phyloP scores from a whole-genome alignment of 1,140 invertebrate genomes.

The Tetramorium parvispinum region DNA sequence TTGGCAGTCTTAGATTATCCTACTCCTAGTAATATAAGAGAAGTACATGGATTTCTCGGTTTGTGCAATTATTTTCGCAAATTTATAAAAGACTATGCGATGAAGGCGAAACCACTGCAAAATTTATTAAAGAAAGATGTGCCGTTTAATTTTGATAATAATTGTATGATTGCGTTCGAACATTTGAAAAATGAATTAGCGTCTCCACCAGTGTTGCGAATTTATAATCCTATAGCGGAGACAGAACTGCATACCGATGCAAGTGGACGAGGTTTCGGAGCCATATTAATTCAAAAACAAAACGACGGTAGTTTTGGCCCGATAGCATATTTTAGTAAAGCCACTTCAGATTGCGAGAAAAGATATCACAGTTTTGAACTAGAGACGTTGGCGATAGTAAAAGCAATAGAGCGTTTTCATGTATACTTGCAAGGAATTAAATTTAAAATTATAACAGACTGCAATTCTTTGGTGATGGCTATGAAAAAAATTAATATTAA shows the following conservation, averaged over 20 bases:
- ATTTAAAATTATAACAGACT: too few relatives aligned
- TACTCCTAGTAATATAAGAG: background rate
- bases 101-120: background rate
- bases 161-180: background rate
- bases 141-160: background rate
- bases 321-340: too few relatives aligned
- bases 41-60: background rate
- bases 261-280: background rate
- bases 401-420: too few relatives aligned
- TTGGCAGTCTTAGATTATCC: background rate
- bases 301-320: too few relatives aligned
- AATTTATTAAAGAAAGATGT: background rate
- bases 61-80: background rate
- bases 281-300: too few relatives aligned
- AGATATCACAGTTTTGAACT: too few relatives aligned
- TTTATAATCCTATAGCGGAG: background rate
- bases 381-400: too few relatives aligned
- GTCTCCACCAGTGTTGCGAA: background rate
- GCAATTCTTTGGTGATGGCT: background rate
- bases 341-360: too few relatives aligned
- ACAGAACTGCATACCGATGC: constrained; percentile 25
- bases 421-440: too few relatives aligned
- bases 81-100: background rate
- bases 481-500: constrained; percentile 8
- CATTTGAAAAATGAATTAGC: background rate